Base-by-base conservation (phyloP, 1,140 invertebrate genomes). In the Aphaenogaster floridana region DNA sequence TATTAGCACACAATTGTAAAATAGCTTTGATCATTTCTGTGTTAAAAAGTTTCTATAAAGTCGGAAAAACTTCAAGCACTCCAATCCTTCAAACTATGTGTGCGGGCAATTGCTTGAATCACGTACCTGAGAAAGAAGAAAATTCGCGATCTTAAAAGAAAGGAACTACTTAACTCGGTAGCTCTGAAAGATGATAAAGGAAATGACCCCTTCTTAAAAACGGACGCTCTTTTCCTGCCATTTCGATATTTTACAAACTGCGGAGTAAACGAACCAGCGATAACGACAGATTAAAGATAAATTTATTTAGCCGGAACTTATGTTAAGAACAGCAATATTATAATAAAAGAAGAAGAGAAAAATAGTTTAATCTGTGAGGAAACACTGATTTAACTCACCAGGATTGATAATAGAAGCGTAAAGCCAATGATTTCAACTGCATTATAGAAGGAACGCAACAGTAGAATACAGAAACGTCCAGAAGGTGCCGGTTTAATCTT, bases 61-160 rank as follows among this genome's bases (percentile, higher is more conserved):
- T 39, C 39, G 63, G 54, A 45, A 54, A 54, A 74, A 69, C 50
- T 39, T 21, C 9, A 54, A 81, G 66, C 39, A 15, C 69, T 17
- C 5, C 45, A 64, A 74, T 89, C 48, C 52, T 83, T 89, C 69
- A 66, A 86, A 89, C 86, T 69, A 66, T 76, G 88, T 89, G 54
- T 89, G 61, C 74, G 61, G 28, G 63, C 66, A 85, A 57, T 88
- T 72, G 48, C 28, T 59, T 77, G 28, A 59, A 57, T 89, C 63
- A 71, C 61, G 78, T 48, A 69, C 48, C 59, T 39, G 84, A 57
- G 34, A 45, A 61, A 61, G 42, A 84, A 28, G 54, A 76, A 69
- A 90, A 90, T 84, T 90, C 88, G 78, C 86, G 85, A 90, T 90
- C 87, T 79, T 87, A 52, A 74, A 52, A 74, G 86, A 90, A 76